Conservation (phyloP, 2,113 vertebrate species). For the Lophotis ruficrista region DNA sequence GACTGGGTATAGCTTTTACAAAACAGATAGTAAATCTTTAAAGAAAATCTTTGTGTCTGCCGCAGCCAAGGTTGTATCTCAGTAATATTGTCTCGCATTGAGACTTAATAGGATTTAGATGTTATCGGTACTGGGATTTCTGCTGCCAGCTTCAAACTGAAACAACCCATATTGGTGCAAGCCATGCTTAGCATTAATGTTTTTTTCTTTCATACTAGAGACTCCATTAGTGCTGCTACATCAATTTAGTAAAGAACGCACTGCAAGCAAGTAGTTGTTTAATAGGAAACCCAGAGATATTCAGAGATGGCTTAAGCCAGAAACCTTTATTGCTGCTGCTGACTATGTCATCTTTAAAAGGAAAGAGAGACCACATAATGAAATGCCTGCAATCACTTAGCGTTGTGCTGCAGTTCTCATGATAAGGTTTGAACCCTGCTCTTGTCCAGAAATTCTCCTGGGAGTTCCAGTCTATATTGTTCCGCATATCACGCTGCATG, state of each 20-base stretch:
- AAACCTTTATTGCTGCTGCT: not conserved
- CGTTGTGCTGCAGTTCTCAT: not conserved
- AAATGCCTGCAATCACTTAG: not conserved
- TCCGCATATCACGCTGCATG: not conserved
- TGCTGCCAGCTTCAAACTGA: not conserved
- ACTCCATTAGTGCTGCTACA: not conserved
- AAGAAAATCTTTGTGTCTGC: not conserved
- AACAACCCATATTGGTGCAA: not conserved
- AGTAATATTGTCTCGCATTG: not conserved
- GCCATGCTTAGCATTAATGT: not conserved
- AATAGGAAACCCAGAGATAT: not conserved
- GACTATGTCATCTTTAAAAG: not conserved
- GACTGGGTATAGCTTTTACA: not conserved
- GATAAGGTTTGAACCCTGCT: not conserved
- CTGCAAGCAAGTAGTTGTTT: not conserved
- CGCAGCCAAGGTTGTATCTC: not conserved
- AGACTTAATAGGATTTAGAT: not conserved
- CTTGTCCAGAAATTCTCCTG: not conserved
- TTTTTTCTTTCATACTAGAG: not conserved
- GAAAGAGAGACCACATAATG: not conserved
- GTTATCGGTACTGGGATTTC: not conserved
- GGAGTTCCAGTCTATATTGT: not conserved
- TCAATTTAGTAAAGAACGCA: not conserved
- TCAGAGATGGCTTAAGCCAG: not conserved
- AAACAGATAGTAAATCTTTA: not conserved